These are phyloP conservation scores for Andinoacara biseriatus DNA, from an alignment of 2,113 vertebrate species.

Conservation along the genomic window DNA sequence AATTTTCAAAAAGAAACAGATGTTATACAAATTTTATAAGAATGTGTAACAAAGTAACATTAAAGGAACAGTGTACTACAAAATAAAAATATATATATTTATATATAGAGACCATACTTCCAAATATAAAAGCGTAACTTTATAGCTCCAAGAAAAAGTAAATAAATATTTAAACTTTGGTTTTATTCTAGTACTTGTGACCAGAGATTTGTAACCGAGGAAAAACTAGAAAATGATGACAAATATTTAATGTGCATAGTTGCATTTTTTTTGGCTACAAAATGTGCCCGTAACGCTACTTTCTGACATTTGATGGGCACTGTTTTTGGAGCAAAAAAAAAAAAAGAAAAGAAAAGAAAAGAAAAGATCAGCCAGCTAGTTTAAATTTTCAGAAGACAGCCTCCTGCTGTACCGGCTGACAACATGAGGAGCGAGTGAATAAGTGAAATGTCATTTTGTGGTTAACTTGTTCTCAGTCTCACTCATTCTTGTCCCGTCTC, in stretches of 20 bases:
- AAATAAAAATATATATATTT: neutral
- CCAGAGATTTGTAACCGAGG: neutral
- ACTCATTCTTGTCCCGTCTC: neutral
- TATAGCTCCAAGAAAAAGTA: neutral
- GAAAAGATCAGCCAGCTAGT: neutral
- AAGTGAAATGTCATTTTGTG: constrained; percentile 37
- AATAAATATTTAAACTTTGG: neutral
- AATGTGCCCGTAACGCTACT: neutral
- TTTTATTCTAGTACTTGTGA: neutral
- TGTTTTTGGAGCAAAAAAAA: neutral
- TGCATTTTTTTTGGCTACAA: neutral
- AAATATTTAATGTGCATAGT: neutral
- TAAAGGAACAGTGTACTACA: neutral
- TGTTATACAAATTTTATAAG: too few species aligned
- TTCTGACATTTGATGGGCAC: neutral
- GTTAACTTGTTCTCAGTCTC: neutral
- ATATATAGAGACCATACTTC: neutral
- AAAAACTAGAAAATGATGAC: neutral
- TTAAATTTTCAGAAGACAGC: neutral
- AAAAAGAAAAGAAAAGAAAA: neutral
- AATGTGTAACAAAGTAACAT: neutral
- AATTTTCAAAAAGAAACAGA: neutral
- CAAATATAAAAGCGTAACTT: neutral
- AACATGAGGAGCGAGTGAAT: constrained; percentile 14
- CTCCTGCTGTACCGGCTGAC: constrained; percentile 25